These are phyloP conservation scores for Dendropsophus ebraccatus DNA, from an alignment of 2,113 vertebrate species.

Conservation along the genomic window DNA sequence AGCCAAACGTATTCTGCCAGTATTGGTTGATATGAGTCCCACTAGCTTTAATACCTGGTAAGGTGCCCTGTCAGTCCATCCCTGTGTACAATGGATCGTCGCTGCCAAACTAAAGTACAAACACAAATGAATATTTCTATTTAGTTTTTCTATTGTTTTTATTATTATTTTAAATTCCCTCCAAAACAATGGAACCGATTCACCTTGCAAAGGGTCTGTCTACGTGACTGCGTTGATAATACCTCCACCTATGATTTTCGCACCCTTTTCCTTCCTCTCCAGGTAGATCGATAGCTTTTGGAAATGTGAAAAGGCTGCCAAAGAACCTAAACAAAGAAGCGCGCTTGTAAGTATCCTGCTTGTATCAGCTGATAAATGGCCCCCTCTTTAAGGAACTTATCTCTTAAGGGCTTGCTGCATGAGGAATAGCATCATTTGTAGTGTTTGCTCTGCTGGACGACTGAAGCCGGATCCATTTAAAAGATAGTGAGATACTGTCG, in stretches of 20 bases:
- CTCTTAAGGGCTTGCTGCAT: conserved; percentile 95
- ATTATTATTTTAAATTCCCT: conserved; percentile 33
- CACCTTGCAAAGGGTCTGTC: conserved; percentile 61
- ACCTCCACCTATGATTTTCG: conserved; percentile 63
- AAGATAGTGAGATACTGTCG: conserved; percentile 99
- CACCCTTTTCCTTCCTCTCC: conserved; percentile 68
- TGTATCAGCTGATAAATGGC: conserved; percentile 99
- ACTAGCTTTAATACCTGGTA: not conserved
- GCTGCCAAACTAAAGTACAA: no score
- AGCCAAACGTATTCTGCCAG: not conserved
- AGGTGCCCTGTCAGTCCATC: no score
- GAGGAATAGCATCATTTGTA: conserved; percentile 99
- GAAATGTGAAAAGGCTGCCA: conserved; percentile 83
- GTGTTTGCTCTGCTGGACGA: conserved; percentile 95
- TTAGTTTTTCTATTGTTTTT: not conserved
- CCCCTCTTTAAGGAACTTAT: conserved; percentile 99
- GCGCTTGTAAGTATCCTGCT: conserved; percentile 89
- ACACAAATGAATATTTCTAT: not conserved
- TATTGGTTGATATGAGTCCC: not conserved
- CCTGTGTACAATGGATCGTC: no score
- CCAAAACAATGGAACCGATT: conserved; percentile 61
- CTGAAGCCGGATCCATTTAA: conserved; percentile 99
- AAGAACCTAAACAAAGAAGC: conserved; percentile 90
- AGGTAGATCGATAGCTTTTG: conserved; percentile 77
- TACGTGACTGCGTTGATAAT: not conserved